A percentile compares a stretch with the other conserved stretches of the same genome.
Evolutionary conservation across 2,888 invertebrate species (phyloP).

Genomic region (Uloborus plumipes): DNA sequence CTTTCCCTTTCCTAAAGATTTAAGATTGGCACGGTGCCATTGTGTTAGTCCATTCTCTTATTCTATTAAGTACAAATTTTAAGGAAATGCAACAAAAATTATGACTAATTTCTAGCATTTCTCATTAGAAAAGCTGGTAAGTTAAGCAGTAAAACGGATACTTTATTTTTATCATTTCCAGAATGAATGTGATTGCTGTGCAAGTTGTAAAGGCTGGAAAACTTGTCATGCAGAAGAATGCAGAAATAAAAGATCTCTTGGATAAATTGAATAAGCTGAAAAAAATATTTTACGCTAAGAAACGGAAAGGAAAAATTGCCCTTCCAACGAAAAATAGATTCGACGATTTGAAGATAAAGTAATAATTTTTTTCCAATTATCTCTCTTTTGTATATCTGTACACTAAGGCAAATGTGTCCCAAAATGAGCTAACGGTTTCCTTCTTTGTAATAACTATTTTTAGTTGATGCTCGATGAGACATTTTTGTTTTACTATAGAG

Average conservation of each 20-base stretch:
- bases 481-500: too few species aligned
- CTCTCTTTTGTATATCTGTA: background rate
- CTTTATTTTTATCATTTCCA: background rate
- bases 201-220: constrained; percentile 40
- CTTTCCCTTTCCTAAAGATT: too few species aligned
- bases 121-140: too few species aligned
- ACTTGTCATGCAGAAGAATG: constrained; percentile 14
- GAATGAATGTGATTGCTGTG: constrained; percentile 25
- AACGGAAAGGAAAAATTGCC: background rate
- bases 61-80: too few species aligned
- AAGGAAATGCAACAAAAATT: too few species aligned
- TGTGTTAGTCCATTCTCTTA: too few species aligned
- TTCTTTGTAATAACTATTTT: too few species aligned
- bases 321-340: background rate
- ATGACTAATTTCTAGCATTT: too few species aligned
- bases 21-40: too few species aligned
- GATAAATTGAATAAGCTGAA: constrained; percentile 19
- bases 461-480: too few species aligned
- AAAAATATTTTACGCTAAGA: background rate
- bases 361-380: background rate
- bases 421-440: background rate
- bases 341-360: constrained; percentile 12
- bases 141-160: too few species aligned
- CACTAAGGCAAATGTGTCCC: background rate
- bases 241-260: constrained; percentile 19